Conservation (phyloP, 2,113 vertebrate genomes). For the Carassius auratus region DNA sequence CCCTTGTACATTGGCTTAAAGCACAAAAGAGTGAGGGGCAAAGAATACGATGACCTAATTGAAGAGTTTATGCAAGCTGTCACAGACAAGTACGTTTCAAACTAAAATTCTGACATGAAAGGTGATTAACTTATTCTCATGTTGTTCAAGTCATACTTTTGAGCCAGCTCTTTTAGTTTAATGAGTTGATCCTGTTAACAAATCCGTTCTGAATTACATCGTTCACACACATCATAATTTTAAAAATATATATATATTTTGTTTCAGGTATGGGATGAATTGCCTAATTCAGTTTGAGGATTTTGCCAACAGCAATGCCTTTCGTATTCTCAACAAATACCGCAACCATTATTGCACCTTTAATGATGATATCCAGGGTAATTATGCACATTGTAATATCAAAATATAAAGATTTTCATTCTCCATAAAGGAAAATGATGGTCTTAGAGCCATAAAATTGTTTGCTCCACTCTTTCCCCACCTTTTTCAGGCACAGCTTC, state of each 20-base stretch:
- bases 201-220: neutral
- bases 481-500: conserved; percentile 87
- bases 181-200: neutral
- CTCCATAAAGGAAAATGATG: neutral
- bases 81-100: conserved; percentile 86
- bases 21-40: conserved; percentile 89
- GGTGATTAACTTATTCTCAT: neutral
- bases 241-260: neutral
- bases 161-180: neutral
- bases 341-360: conserved; percentile 91
- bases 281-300: conserved; percentile 98
- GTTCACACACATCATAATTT: neutral
- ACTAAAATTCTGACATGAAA: neutral
- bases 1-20: conserved; percentile 96
- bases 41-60: conserved; percentile 91
- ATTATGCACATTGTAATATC: neutral
- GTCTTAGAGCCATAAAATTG: neutral
- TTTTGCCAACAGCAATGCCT: conserved; percentile 94
- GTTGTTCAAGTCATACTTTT: neutral
- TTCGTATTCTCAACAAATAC: conserved; percentile 94
- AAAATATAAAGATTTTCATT: neutral
- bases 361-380: conserved; percentile 98
- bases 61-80: conserved; percentile 98
- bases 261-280: conserved; percentile 89
- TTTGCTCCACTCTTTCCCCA: neutral